phyloP scores from a whole-genome alignment of 2,797 vertebrate species.

The Ptychobarbus kaznakovi region DNA sequence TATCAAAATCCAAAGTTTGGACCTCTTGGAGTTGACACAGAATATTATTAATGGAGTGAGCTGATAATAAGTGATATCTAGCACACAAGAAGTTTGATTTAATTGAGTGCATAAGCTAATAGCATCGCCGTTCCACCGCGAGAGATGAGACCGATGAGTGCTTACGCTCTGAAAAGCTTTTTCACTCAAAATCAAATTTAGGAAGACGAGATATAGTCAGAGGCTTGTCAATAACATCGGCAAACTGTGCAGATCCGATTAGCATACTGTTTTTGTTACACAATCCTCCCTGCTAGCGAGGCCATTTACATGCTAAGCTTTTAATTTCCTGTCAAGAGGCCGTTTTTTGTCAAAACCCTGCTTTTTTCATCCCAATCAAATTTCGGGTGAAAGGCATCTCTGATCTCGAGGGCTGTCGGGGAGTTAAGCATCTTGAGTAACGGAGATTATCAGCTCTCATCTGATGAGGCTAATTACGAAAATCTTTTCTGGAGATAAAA shows the following conservation, averaged over 20 bases:
- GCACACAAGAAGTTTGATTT: neutral
- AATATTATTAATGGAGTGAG: neutral
- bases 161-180: conserved; percentile 58
- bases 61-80: neutral
- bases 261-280: conserved; percentile 61
- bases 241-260: conserved; percentile 62
- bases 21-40: neutral
- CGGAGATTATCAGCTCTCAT: conserved; percentile 30
- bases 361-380: conserved; percentile 27
- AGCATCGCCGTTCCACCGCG: conserved; percentile 15
- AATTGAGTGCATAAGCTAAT: conserved; percentile 15
- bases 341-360: conserved; percentile 24
- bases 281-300: conserved; percentile 47
- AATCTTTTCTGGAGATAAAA: conserved; percentile 33
- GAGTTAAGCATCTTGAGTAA: conserved; percentile 25
- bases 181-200: conserved; percentile 68
- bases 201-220: conserved; percentile 57
- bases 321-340: conserved; percentile 66
- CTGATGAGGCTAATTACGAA: conserved; percentile 35
- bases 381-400: conserved; percentile 41
- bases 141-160: conserved; percentile 43
- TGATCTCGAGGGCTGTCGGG: conserved; percentile 24
- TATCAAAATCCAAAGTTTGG: neutral
- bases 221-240: conserved; percentile 66
- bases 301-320: conserved; percentile 61